Base-by-base conservation (phyloP, 2,113 vertebrate genomes). In the Tricholaema leucomelas region DNA sequence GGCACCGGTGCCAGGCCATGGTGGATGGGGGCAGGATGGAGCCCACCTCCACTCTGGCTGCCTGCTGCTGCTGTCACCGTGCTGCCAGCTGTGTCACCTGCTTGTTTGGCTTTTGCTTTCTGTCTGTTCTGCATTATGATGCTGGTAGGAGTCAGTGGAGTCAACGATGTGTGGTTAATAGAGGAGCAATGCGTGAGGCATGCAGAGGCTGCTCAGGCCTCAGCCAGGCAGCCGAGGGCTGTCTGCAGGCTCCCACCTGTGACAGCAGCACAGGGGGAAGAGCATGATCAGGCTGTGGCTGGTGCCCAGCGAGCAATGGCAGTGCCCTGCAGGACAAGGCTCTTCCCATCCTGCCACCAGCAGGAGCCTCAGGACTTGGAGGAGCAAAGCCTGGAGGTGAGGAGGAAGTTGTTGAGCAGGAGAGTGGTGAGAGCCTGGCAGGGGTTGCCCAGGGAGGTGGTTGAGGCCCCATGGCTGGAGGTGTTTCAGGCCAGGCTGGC, bases 251-350 rank as follows among this genome's bases (percentile, higher is more conserved):
- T 80, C 24, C 85, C 10, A 2, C 3, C 27, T 0, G 61, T 1
- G 18, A 16, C 11, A 48, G 40, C 8, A 65, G 10, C 14, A 2
- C 7, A 6, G 63, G 14, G 35, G 9, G 58, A 28, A 16, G 61
- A 18, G 2, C 0, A 0, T 2, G 14, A 30, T 4, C 0, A 9
- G n/a, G 0, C 2, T 14, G 44, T 0, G 16, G 59, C 71, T 38
- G 56, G 4, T 33, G 69, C 28, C 12, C 38, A 6, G 15, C 12
- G 28, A 50, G 64, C 50, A 15, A 38, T 44, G 21, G 56, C 17
- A 42, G 5, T 48, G 38, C 46, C 52, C 15, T 21, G 28, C 1
- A 2, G 73, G 60, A 13, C 4, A 12, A 21, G 25, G 48, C 50
- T 44, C 11, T 44, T 31, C 55, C 28, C 28, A 27, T 63, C 40